Percentiles rank a stretch among this genome's conserved stretches.
Conservation (phyloP, 2,888 invertebrate genomes). For the Drosophila anceps region DNA sequence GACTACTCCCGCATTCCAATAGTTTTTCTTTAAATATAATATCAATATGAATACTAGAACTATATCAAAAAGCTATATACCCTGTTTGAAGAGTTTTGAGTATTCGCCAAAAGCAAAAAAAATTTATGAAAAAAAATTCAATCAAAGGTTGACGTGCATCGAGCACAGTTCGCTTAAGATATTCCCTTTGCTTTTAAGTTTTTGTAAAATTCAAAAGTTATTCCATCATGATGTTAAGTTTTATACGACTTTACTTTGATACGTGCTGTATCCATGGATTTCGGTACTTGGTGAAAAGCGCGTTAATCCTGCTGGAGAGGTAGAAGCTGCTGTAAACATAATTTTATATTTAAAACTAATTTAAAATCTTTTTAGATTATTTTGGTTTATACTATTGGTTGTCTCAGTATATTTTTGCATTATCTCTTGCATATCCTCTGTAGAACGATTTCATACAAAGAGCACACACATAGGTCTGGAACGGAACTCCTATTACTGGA, state of each 20-base stretch:
- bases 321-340: conserved; percentile 24
- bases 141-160: not conserved
- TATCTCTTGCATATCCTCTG: conserved; percentile 79
- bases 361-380: conserved; percentile 49
- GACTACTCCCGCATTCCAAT: no score
- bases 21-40: no score
- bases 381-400: conserved; percentile 79
- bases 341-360: not conserved
- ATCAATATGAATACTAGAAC: not conserved
- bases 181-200: not conserved
- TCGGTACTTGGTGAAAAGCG: conserved; percentile 69
- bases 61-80: not conserved
- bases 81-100: not conserved
- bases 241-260: conserved; percentile 72
- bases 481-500: conserved; percentile 84
- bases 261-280: conserved; percentile 83
- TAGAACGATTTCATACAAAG: conserved; percentile 81
- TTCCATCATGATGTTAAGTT: conserved; percentile 36
- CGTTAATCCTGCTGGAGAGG: conserved; percentile 75
- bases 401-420: conserved; percentile 76
- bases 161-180: conserved; percentile 4
- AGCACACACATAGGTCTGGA: conserved; percentile 84
- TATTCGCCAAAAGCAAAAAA: not conserved
- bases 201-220: not conserved
- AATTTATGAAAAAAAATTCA: not conserved